phyloP scores from a whole-genome alignment of 1,140 invertebrate genomes.

The Microplitis mediator region DNA sequence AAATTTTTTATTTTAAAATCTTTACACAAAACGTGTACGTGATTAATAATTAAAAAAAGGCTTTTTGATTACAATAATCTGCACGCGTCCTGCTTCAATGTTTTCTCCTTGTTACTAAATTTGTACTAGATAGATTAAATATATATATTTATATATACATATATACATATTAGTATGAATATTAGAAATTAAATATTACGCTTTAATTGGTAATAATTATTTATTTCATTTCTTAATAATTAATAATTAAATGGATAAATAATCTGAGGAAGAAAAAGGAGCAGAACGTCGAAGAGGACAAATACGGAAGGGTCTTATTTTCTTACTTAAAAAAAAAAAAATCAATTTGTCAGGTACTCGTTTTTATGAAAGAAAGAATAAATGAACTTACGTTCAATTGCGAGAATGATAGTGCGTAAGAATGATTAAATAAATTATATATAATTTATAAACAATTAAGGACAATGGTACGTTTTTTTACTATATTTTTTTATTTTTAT shows the following conservation, averaged over 20 bases:
- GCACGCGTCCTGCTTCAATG: constrained; percentile 15
- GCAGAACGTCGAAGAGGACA: constrained; percentile 16
- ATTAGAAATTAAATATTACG: background rate
- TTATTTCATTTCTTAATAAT: background rate
- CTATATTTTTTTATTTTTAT: constrained; percentile 6
- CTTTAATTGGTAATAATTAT: constrained; percentile 16
- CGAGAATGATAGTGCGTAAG: background rate
- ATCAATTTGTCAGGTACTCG: background rate
- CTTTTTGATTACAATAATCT: background rate
- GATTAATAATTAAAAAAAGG: background rate
- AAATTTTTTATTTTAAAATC: background rate
- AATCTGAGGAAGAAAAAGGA: constrained; percentile 4
- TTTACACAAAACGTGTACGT: background rate
- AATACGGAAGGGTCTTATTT: background rate
- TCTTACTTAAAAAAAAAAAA: constrained; percentile 5
- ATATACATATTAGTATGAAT: background rate
- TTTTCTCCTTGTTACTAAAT: constrained; percentile 12
- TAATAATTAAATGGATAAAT: background rate
- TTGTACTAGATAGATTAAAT: background rate
- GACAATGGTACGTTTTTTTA: background rate
- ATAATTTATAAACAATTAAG: background rate
- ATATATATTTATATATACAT: background rate
- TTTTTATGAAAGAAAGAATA: background rate
- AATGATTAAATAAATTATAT: background rate
- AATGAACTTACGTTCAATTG: background rate